A percentile compares a stretch with the other conserved stretches of the same genome.
Conservation (phyloP, 2,113 vertebrate species). For the Anoplopoma fimbria region DNA sequence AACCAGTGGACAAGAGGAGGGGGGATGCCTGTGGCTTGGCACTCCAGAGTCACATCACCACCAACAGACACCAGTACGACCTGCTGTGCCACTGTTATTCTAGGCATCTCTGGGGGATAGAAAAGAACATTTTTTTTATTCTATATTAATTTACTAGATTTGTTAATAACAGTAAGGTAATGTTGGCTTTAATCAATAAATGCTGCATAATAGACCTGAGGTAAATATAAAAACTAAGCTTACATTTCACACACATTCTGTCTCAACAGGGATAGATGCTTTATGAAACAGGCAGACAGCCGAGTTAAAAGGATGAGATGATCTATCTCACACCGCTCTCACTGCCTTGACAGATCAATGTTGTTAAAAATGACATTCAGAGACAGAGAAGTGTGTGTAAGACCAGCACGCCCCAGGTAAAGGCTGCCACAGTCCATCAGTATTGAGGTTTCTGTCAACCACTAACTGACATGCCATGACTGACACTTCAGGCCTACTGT, state of each 20-base stretch:
- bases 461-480: conserved; percentile 52
- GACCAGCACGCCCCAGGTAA: conserved; percentile 38
- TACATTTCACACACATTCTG: conserved; percentile 9
- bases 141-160: no score
- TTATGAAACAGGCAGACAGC: conserved; percentile 24
- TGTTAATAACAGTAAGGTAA: neutral
- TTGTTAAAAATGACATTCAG: conserved; percentile 65
- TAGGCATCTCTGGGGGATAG: conserved; percentile 83
- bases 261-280: conserved; percentile 15
- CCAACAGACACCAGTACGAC: conserved; percentile 82
- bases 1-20: conserved; percentile 88
- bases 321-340: conserved; percentile 27
- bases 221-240: neutral
- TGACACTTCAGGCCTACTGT: conserved; percentile 55
- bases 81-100: conserved; percentile 74
- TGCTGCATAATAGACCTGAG: neutral
- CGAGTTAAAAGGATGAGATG: conserved; percentile 7
- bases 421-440: conserved; percentile 64
- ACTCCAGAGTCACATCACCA: conserved; percentile 87
- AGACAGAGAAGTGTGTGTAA: conserved; percentile 48
- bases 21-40: conserved; percentile 83
- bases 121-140: no score
- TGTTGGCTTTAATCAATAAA: neutral
- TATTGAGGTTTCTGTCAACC: conserved; percentile 45
- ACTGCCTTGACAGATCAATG: conserved; percentile 57